Conservation (phyloP, 1,140 invertebrate species). For the Hesperophylax magnus region DNA sequence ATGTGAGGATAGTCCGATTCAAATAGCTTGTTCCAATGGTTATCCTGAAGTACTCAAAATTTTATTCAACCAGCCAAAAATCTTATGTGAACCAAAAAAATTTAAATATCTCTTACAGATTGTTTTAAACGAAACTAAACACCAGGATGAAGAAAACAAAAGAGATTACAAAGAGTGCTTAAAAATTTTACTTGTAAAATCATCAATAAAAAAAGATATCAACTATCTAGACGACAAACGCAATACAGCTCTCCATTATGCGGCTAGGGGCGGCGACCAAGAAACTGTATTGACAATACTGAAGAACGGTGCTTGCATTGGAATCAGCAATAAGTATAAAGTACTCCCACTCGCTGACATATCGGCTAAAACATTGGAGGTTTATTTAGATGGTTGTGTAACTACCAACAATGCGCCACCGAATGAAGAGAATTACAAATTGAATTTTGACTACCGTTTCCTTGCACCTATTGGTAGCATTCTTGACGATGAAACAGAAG, state of each 20-base stretch:
- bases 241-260: too few species aligned
- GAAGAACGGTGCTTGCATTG: conserved; percentile 79
- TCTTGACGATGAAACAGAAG: conserved; percentile 62
- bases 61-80: conserved; percentile 68
- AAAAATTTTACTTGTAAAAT: too few species aligned
- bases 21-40: conserved; percentile 75
- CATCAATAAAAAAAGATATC: too few species aligned
- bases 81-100: too few species aligned
- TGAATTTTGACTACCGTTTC: conserved; percentile 81
- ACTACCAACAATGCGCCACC: conserved; percentile 73
- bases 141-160: too few species aligned
- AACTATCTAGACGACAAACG: too few species aligned
- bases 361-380: conserved; percentile 74
- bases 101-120: too few species aligned
- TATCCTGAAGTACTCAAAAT: conserved; percentile 74
- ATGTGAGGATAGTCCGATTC: conserved; percentile 68
- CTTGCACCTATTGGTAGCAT: conserved; percentile 72
- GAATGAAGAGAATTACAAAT: conserved; percentile 77
- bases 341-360: conserved; percentile 80
- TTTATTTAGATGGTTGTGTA: conserved; percentile 80
- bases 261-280: conserved; percentile 30
- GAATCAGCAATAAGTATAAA: conserved; percentile 76
- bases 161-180: too few species aligned
- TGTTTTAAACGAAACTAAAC: too few species aligned
- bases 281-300: conserved; percentile 76